Percentiles rank a stretch among this genome's conserved stretches.
These are phyloP conservation scores for Apodemia hepburni DNA, from an alignment of 2,888 invertebrate genomes.

Conservation along the genomic window DNA sequence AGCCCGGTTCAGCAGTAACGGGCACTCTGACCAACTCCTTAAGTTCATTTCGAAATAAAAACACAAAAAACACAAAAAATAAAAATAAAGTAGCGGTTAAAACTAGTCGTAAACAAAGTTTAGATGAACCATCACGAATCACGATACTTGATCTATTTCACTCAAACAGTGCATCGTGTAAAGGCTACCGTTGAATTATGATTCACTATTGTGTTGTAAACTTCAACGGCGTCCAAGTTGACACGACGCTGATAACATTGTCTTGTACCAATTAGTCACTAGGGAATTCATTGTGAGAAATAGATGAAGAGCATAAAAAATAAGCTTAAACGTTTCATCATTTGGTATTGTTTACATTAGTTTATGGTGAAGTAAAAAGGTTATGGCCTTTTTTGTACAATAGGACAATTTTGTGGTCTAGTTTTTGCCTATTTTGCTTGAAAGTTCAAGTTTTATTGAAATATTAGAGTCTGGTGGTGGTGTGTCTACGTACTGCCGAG, in stretches of 20 bases:
- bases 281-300: conserved; percentile 66
- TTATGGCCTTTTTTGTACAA: not conserved
- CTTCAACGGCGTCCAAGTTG: conserved; percentile 29
- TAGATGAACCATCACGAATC: not conserved
- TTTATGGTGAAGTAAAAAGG: not conserved
- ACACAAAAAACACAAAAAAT: too few relatives aligned
- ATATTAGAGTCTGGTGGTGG: too few relatives aligned
- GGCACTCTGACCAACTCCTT: too few relatives aligned
- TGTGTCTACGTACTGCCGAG: too few relatives aligned
- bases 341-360: conserved; percentile 45
- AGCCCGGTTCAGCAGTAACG: too few relatives aligned
- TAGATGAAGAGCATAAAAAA: conserved; percentile 54
- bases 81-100: too few relatives aligned
- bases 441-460: too few relatives aligned
- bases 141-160: not conserved
- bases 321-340: conserved; percentile 56
- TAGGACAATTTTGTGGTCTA: not conserved
- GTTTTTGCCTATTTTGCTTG: too few relatives aligned
- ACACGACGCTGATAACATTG: conserved; percentile 47
- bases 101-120: too few relatives aligned
- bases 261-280: conserved; percentile 56
- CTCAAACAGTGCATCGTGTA: conserved; percentile 1
- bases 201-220: conserved; percentile 22
- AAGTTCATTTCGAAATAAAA: too few relatives aligned
- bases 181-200: conserved; percentile 5